These are phyloP conservation scores for Clavelina lepadiformis DNA, from an alignment of 23 tunicate species.

Conservation along the genomic window DNA sequence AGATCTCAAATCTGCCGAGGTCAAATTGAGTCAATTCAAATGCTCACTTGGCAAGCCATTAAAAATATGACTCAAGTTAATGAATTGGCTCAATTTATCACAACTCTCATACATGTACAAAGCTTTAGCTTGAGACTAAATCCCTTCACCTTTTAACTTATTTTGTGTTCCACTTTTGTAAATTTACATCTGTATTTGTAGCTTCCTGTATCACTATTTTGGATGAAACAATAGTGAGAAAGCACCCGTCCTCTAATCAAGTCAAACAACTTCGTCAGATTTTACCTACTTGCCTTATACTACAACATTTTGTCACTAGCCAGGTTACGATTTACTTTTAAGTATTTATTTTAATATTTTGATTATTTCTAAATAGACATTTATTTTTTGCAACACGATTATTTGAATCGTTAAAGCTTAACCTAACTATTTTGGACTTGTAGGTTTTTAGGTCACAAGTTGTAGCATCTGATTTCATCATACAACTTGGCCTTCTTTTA, in stretches of 20 bases:
- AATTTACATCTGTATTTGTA: slow-evolving; percentile 14
- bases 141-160: too few species aligned
- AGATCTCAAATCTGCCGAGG: too few species aligned
- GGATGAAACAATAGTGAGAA: slow-evolving; percentile 71
- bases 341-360: too few species aligned
- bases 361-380: background rate
- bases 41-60: too few species aligned
- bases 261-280: slow-evolving; percentile 56
- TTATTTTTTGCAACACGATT: background rate
- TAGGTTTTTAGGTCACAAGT: slow-evolving; percentile 75
- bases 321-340: slow-evolving; percentile 25
- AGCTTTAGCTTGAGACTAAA: too few species aligned
- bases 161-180: background rate
- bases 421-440: too few species aligned
- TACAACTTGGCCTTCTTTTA: slow-evolving; percentile 66
- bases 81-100: too few species aligned
- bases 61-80: too few species aligned
- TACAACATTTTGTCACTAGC: slow-evolving; percentile 67
- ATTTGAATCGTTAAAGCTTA: background rate
- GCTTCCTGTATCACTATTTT: slow-evolving; percentile 53
- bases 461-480: slow-evolving; percentile 52
- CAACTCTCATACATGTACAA: too few species aligned
- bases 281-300: slow-evolving; percentile 59
- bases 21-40: too few species aligned
- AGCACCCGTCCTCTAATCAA: slow-evolving; percentile 86